Conservation (phyloP, 2,888 invertebrate genomes). For the Geotrupes spiniger region DNA sequence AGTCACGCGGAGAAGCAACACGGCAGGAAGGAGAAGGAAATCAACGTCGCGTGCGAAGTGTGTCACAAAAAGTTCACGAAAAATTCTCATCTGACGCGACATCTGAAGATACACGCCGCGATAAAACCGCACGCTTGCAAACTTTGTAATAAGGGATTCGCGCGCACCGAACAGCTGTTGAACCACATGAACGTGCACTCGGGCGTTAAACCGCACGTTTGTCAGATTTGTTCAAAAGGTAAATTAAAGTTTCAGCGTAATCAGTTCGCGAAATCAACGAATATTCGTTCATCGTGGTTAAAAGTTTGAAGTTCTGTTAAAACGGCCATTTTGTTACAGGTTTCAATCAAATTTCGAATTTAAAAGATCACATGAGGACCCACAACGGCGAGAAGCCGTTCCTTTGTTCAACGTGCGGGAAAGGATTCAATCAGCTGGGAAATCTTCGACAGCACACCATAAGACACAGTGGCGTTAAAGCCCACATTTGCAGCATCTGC, state of each 20-base stretch:
- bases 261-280: too few relatives aligned
- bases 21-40: slow-evolving; percentile 30
- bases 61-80: slow-evolving; percentile 57
- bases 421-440: slow-evolving; percentile 52
- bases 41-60: slow-evolving; percentile 50
- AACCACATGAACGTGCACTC: slow-evolving; percentile 60
- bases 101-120: slow-evolving; percentile 55
- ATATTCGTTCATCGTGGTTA: too few relatives aligned
- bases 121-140: slow-evolving; percentile 55
- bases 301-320: background rate
- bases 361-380: slow-evolving; percentile 51
- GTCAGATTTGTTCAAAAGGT: slow-evolving; percentile 59
- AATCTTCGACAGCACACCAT: slow-evolving; percentile 49
- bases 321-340: slow-evolving; percentile 36
- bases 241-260: too few relatives aligned
- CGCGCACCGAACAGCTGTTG: slow-evolving; percentile 56
- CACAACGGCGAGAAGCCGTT: slow-evolving; percentile 52
- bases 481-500: slow-evolving; percentile 50
- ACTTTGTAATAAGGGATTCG: slow-evolving; percentile 58
- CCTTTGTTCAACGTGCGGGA: slow-evolving; percentile 50
- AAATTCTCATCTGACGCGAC: slow-evolving; percentile 53
- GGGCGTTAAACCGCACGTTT: slow-evolving; percentile 57
- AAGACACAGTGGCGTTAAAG: slow-evolving; percentile 51
- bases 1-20: slow-evolving; percentile 13
- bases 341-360: slow-evolving; percentile 51